Evolutionary conservation across 2,888 invertebrate species (phyloP).

Genomic region (Horisme vitalbata): DNA sequence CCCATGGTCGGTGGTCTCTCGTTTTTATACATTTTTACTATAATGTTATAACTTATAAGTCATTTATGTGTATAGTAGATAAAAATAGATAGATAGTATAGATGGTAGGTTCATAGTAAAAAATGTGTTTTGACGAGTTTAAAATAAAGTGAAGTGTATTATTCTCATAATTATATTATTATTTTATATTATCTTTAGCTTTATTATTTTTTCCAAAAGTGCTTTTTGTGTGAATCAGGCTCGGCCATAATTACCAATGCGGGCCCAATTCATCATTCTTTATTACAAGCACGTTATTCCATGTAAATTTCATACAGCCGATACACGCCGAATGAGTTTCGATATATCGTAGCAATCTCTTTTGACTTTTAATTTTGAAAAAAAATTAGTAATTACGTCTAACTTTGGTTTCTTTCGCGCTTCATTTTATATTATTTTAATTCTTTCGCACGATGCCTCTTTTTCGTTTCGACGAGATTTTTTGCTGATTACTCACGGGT

Average conservation of each 20-base stretch:
- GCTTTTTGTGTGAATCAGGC: slow-evolving; percentile 3
- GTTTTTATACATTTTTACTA: too few relatives aligned
- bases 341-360: slow-evolving; percentile 67
- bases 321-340: slow-evolving; percentile 67
- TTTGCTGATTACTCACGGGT: background rate
- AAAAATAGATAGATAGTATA: too few relatives aligned
- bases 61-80: too few relatives aligned
- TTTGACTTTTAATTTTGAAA: slow-evolving; percentile 40
- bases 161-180: too few relatives aligned
- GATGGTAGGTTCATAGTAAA: too few relatives aligned
- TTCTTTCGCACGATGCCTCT: background rate
- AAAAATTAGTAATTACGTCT: slow-evolving; percentile 29
- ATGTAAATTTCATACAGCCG: slow-evolving; percentile 77
- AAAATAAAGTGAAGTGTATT: too few relatives aligned
- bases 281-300: slow-evolving; percentile 80
- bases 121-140: too few relatives aligned
- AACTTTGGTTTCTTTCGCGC: slow-evolving; percentile 14
- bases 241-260: slow-evolving; percentile 75
- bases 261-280: slow-evolving; percentile 81
- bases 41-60: too few relatives aligned
- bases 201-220: too few relatives aligned
- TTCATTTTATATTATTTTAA: slow-evolving; percentile 10
- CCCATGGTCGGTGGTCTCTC: too few relatives aligned
- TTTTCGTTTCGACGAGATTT: background rate
- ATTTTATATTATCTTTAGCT: too few relatives aligned